Conservation (phyloP, 2,113 vertebrate genomes). For the Eulemur macaco region DNA sequence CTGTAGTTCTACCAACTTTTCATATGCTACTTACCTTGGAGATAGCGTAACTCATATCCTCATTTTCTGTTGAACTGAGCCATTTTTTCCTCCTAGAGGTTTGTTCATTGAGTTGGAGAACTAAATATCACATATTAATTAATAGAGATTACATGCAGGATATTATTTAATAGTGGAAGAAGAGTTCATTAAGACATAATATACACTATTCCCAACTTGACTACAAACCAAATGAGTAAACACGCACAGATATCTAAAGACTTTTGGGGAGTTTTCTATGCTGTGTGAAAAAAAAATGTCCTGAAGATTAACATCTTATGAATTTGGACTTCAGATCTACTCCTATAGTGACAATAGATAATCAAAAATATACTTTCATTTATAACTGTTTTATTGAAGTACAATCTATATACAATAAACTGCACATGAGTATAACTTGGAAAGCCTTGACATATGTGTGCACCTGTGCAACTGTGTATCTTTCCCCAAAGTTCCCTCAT, state of each 20-base stretch:
- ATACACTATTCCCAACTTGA: background rate
- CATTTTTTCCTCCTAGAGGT: background rate
- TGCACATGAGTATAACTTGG: background rate
- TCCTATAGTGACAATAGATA: background rate
- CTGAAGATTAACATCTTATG: background rate
- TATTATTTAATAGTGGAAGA: background rate
- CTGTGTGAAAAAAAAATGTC: background rate
- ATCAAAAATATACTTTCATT: background rate
- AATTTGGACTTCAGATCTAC: background rate
- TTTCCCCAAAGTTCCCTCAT: background rate
- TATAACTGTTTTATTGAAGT: background rate
- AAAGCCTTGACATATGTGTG: background rate
- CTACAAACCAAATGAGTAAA: background rate
- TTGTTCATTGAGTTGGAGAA: background rate
- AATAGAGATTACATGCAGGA: background rate
- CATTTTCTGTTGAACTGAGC: background rate
- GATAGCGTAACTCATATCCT: background rate
- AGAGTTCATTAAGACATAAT: background rate
- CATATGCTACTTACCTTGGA: background rate
- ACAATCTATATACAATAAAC: background rate
- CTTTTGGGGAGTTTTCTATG: background rate
- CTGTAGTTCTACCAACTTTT: background rate
- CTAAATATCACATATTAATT: background rate
- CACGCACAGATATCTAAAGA: background rate
- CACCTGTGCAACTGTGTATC: background rate